Evolutionary conservation across 2,797 vertebrate species (phyloP).

Genomic region (Chaetodon trifasciatus): DNA sequence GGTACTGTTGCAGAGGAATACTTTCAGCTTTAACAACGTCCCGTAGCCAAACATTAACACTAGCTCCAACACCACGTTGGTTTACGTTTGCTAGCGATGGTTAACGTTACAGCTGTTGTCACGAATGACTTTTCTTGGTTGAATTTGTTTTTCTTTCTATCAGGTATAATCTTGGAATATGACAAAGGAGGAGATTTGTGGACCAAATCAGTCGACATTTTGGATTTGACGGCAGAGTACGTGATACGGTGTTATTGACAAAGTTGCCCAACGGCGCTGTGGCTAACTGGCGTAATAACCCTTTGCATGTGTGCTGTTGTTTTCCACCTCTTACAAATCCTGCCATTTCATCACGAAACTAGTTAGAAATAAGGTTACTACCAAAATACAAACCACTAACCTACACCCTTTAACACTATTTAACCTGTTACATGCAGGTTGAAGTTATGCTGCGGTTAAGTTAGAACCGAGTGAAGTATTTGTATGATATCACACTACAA

Average conservation of each 20-base stretch:
- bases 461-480: no score
- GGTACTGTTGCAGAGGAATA: neutral
- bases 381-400: no score
- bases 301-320: neutral
- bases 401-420: no score
- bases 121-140: no score
- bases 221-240: slow-evolving; percentile 90
- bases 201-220: slow-evolving; percentile 93
- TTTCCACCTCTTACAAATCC: neutral
- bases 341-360: neutral
- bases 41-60: neutral
- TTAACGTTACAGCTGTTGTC: neutral
- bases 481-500: no score
- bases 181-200: slow-evolving; percentile 86
- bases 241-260: slow-evolving; percentile 58
- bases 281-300: neutral
- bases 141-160: neutral
- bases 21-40: neutral
- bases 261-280: neutral
- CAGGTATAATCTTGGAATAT: slow-evolving; percentile 96
- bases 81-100: neutral
- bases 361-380: neutral
- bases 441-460: no score
- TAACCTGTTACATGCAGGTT: no score
- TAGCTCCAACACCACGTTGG: no score